A percentile compares a stretch with the other conserved stretches of the same genome.
These are phyloP conservation scores for Goniozus legneri DNA, from an alignment of 1,140 invertebrate genomes.

Conservation along the genomic window DNA sequence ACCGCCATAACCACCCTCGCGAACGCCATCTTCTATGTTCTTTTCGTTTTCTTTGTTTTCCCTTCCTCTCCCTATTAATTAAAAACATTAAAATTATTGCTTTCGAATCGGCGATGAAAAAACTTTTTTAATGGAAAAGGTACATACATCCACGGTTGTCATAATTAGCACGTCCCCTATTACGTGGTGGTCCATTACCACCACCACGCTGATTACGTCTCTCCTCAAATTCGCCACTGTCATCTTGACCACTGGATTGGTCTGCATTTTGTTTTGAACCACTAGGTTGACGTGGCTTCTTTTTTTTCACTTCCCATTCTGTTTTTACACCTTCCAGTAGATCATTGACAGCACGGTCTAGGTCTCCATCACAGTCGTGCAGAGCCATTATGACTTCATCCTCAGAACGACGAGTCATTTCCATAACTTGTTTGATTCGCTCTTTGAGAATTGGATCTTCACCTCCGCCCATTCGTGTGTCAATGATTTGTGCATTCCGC, in stretches of 20 bases:
- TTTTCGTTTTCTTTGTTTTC: conserved; percentile 64
- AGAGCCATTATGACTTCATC: conserved; percentile 80
- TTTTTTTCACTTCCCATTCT: conserved; percentile 73
- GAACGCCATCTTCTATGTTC: conserved; percentile 52
- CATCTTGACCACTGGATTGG: conserved; percentile 37
- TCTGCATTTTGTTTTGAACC: conserved; percentile 48
- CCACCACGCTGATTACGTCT: conserved; percentile 49
- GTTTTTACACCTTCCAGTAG: conserved; percentile 65
- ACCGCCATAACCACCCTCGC: conserved; percentile 46
- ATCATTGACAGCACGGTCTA: conserved; percentile 71
- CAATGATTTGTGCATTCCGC: conserved; percentile 67
- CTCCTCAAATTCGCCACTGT: conserved; percentile 54
- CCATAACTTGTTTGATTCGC: conserved; percentile 76
- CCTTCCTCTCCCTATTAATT: conserved; percentile 52
- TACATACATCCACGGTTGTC: conserved; percentile 54
- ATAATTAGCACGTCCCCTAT: conserved; percentile 51
- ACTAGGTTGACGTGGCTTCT: conserved; percentile 69
- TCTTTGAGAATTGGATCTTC: conserved; percentile 67
- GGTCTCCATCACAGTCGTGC: conserved; percentile 77
- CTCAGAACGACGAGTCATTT: conserved; percentile 74
- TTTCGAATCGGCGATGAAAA: background rate
- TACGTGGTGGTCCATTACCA: conserved; percentile 52
- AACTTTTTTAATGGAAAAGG: background rate
- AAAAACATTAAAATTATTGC: background rate
- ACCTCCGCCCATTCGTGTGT: conserved; percentile 55